Evolutionary conservation across 2,888 invertebrate genomes (phyloP).

Genomic region (Nysson spinosus): DNA sequence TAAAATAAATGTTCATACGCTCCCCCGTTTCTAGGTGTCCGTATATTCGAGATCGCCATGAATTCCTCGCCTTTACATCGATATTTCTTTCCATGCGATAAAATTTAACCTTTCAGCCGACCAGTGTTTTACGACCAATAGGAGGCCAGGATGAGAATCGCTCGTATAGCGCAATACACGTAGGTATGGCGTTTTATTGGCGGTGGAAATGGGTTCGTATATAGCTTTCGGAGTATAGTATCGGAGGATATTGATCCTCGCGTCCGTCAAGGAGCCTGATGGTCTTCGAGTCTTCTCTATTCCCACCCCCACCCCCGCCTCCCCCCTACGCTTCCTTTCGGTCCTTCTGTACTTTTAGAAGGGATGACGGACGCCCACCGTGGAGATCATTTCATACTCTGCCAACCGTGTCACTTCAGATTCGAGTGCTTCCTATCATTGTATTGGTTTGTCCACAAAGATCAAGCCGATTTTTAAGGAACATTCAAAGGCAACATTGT

Average conservation of each 20-base stretch:
- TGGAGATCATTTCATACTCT: too few species aligned
- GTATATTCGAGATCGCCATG: conserved; percentile 18
- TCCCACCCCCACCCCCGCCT: conserved; percentile 39
- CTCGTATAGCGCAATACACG: conserved; percentile 72
- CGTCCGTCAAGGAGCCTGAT: conserved; percentile 77
- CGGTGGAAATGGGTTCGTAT: conserved; percentile 74
- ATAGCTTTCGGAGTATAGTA: conserved; percentile 75
- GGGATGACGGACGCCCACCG: not conserved
- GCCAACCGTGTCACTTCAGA: too few species aligned
- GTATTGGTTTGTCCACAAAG: too few species aligned
- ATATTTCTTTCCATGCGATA: conserved; percentile 73
- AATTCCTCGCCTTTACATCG: conserved; percentile 69
- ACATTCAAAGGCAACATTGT: too few species aligned
- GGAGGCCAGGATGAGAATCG: conserved; percentile 74
- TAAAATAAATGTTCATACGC: conserved; percentile 3
- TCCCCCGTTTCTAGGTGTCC: conserved; percentile 3
- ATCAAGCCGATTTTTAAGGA: too few species aligned
- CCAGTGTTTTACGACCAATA: conserved; percentile 76
- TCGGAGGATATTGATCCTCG: conserved; percentile 77
- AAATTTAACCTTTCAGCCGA: conserved; percentile 76
- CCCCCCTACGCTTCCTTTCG: conserved; percentile 29
- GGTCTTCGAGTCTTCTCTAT: conserved; percentile 70
- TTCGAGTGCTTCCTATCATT: too few species aligned
- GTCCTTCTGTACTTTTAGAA: conserved; percentile 22
- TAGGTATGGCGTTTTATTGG: conserved; percentile 76